phyloP scores from a whole-genome alignment of 2,888 invertebrate species.

The Nomada flava region DNA sequence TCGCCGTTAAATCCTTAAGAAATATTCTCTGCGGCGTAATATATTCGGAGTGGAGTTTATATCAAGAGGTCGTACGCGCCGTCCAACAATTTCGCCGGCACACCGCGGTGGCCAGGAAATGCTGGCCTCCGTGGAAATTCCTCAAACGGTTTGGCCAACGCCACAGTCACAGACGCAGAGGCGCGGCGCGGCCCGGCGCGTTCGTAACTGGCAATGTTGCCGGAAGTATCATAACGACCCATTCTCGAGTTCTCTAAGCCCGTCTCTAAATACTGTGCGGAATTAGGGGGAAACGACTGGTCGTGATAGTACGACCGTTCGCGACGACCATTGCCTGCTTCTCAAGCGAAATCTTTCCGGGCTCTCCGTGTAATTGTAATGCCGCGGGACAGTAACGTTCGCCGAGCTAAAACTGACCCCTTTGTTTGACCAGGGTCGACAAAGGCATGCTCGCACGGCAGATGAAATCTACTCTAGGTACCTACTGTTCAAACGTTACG shows the following conservation, averaged over 20 bases:
- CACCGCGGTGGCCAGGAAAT: conserved; percentile 24
- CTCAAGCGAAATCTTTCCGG: conserved; percentile 43
- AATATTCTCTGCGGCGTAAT: conserved; percentile 52
- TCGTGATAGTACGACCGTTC: conserved; percentile 38
- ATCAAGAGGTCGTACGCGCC: conserved; percentile 1
- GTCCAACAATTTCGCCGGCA: conserved; percentile 47
- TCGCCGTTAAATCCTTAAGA: conserved; percentile 55
- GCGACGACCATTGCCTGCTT: conserved; percentile 16
- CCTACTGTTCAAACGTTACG: too few relatives aligned
- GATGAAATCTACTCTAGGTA: background rate
- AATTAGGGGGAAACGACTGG: conserved; percentile 53
- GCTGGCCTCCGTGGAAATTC: conserved; percentile 41
- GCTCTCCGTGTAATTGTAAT: conserved; percentile 16
- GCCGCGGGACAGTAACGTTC: conserved; percentile 29
- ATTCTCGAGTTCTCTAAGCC: conserved; percentile 64
- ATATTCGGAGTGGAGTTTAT: conserved; percentile 42
- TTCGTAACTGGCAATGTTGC: conserved; percentile 55
- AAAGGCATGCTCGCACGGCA: background rate
- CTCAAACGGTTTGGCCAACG: conserved; percentile 56
- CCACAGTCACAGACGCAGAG: conserved; percentile 1
- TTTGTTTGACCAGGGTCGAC: conserved; percentile 26
- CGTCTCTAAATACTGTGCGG: conserved; percentile 56
- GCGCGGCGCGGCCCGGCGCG: background rate
- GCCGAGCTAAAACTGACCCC: background rate
- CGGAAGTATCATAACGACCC: conserved; percentile 64